Conservation (phyloP, 2,113 vertebrate genomes). For the Cichladusa arquata region DNA sequence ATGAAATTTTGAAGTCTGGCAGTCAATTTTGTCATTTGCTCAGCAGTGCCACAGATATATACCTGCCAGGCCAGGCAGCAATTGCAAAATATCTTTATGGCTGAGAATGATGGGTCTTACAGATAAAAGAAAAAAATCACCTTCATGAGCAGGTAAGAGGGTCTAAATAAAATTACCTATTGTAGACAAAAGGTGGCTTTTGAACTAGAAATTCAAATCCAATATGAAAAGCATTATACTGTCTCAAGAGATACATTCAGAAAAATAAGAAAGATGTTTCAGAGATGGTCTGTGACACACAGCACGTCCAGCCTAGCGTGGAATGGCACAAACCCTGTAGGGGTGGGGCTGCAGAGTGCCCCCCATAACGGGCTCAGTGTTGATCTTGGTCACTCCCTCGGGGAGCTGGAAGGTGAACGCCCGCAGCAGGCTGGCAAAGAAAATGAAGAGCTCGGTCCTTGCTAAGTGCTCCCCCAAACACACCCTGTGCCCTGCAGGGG, state of each 20-base stretch:
- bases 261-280: background rate
- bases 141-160: background rate
- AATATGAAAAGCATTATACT: background rate
- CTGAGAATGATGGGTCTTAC: background rate
- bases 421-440: constrained; percentile 43
- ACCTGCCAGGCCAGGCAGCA: background rate
- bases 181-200: background rate
- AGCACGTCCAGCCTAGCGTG: background rate
- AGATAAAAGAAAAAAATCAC: background rate
- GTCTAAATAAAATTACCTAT: background rate
- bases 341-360: constrained; percentile 33
- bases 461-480: constrained; percentile 57
- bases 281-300: background rate
- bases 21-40: background rate
- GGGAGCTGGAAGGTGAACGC: constrained; percentile 9
- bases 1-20: background rate
- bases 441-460: constrained; percentile 42
- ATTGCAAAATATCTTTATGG: background rate
- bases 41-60: background rate
- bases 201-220: background rate
- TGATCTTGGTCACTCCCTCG: background rate
- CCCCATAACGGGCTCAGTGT: background rate
- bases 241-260: background rate
- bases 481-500: constrained; percentile 34
- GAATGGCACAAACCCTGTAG: constrained; percentile 19